Conservation (phyloP, 2,888 invertebrate species). For the Seladonia tumulorum region DNA sequence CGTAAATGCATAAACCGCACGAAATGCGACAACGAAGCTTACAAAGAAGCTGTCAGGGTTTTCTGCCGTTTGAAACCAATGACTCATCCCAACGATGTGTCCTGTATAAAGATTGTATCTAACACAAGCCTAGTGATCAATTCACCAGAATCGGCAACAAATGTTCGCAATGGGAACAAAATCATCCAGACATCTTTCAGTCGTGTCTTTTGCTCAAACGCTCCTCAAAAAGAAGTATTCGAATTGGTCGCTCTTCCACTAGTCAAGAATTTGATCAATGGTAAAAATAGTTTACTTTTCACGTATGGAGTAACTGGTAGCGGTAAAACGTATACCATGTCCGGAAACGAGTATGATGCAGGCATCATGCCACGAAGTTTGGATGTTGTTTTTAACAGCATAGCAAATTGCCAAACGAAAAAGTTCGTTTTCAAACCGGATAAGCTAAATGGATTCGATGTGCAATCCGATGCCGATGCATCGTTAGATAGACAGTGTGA, state of each 20-base stretch:
- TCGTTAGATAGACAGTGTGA: constrained; percentile 89
- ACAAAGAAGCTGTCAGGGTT: constrained; percentile 93
- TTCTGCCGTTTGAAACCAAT: constrained; percentile 94
- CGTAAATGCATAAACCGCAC: constrained; percentile 74
- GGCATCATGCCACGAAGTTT: constrained; percentile 95
- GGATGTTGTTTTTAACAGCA: constrained; percentile 96
- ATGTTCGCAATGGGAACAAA: constrained; percentile 87
- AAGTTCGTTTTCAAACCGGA: constrained; percentile 97
- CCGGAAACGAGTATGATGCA: constrained; percentile 89
- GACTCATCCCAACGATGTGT: constrained; percentile 88
- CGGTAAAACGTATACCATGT: constrained; percentile 99
- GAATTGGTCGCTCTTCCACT: constrained; percentile 93
- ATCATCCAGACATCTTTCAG: constrained; percentile 92
- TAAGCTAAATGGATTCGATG: constrained; percentile 96
- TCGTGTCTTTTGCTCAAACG: constrained; percentile 92
- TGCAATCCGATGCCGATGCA: constrained; percentile 95
- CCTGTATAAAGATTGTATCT: constrained; percentile 90
- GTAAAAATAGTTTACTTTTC: constrained; percentile 96
- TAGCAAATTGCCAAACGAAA: constrained; percentile 92
- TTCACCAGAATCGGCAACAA: constrained; percentile 87
- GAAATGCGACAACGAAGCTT: constrained; percentile 72
- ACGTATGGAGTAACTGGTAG: constrained; percentile 98
- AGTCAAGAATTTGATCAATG: constrained; percentile 94
- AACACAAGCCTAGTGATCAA: constrained; percentile 88
- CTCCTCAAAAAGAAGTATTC: constrained; percentile 93